A percentile compares a stretch with the other conserved stretches of the same genome.
These are phyloP conservation scores for Dinocampus coccinellae DNA, from an alignment of 2,888 invertebrate genomes.

Conservation along the genomic window DNA sequence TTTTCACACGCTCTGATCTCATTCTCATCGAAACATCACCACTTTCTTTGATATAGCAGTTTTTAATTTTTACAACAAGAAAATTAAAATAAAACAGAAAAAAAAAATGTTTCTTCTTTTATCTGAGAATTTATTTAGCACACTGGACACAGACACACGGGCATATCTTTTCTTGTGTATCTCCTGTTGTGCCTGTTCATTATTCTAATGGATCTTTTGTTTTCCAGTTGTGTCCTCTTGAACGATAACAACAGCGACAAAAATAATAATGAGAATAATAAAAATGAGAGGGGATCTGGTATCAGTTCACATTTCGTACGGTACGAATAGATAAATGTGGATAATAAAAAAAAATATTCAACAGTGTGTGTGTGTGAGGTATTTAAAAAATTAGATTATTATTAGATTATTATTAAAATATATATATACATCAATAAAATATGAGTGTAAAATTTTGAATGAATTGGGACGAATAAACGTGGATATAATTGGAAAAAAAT, in stretches of 20 bases:
- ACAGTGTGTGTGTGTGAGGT: slow-evolving; percentile 16
- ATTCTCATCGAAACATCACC: too few species aligned
- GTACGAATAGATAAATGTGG: background rate
- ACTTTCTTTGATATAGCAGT: too few species aligned
- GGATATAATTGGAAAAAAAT: background rate
- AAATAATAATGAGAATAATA: too few species aligned
- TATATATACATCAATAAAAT: background rate
- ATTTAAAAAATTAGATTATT: background rate
- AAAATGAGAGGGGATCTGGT: too few species aligned
- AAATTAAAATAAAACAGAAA: too few species aligned
- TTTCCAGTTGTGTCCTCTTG: slow-evolving; percentile 10
- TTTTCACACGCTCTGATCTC: too few species aligned
- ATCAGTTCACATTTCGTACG: background rate
- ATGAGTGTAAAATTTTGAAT: slow-evolving; percentile 7
- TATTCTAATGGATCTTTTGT: slow-evolving; percentile 42
- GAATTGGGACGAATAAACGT: slow-evolving; percentile 24
- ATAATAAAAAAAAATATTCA: background rate
- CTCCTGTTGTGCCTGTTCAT: slow-evolving; percentile 30
- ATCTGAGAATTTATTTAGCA: too few species aligned
- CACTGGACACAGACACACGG: too few species aligned
- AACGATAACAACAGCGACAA: background rate
- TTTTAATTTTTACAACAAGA: too few species aligned
- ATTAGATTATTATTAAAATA: background rate
- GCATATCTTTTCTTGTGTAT: slow-evolving; percentile 18
- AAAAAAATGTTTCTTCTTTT: too few species aligned